Conservation (phyloP, 2,888 invertebrate genomes). For the Hemicrepidius hirtus region DNA sequence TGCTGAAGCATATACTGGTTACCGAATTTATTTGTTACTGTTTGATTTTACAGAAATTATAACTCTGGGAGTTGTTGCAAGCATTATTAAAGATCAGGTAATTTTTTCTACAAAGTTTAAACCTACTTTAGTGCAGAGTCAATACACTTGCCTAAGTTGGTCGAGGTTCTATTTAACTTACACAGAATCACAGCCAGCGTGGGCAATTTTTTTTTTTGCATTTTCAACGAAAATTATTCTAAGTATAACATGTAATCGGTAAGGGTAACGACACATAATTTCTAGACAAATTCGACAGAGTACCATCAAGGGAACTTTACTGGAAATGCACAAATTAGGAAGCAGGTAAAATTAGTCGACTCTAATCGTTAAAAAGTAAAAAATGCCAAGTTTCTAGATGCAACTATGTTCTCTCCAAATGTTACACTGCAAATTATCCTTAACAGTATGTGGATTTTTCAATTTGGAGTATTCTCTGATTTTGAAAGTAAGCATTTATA, state of each 20-base stretch:
- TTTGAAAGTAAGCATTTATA: neutral
- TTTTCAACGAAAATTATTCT: too few relatives aligned
- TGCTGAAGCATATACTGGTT: neutral
- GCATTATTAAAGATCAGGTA: neutral
- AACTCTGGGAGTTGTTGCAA: neutral
- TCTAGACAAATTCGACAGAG: conserved; percentile 10
- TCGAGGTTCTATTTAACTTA: too few relatives aligned
- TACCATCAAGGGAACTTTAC: neutral
- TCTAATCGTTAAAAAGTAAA: too few relatives aligned
- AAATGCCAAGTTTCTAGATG: neutral
- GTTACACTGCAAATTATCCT: neutral
- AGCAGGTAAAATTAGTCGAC: neutral
- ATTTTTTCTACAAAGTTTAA: neutral
- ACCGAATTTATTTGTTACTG: neutral
- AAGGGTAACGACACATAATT: neutral
- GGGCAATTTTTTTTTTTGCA: too few relatives aligned
- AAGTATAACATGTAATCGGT: too few relatives aligned
- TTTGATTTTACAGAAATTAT: neutral
- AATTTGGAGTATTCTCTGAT: neutral
- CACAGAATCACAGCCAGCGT: too few relatives aligned
- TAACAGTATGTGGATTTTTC: conserved; percentile 8
- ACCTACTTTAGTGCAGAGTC: too few relatives aligned
- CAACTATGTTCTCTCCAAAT: neutral
- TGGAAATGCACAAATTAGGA: neutral
- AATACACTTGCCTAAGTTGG: too few relatives aligned